phyloP scores from a whole-genome alignment of 2,113 vertebrate species.

The Aramus guarauna region DNA sequence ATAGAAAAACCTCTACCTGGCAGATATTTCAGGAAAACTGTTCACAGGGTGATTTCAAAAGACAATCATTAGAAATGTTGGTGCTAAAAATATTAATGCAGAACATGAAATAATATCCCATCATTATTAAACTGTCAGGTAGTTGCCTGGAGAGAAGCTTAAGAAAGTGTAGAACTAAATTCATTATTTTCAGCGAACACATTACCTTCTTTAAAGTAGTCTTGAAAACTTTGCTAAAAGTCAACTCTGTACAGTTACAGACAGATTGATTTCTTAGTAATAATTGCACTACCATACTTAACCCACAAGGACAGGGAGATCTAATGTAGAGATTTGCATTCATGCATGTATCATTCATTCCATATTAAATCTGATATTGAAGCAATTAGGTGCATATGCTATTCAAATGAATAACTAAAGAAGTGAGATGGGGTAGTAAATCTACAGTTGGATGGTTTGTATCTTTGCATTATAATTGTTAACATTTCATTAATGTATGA shows the following conservation, averaged over 20 bases:
- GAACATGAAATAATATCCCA: conserved; percentile 1
- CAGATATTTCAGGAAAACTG: neutral
- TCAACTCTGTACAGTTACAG: neutral
- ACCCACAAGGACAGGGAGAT: neutral
- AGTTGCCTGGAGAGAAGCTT: conserved; percentile 24
- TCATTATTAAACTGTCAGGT: conserved; percentile 20
- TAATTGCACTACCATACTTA: neutral
- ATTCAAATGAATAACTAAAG: neutral
- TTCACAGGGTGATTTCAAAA: neutral
- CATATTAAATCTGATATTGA: neutral
- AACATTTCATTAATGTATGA: neutral
- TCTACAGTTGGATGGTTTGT: neutral
- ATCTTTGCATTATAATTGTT: neutral
- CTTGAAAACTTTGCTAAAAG: conserved; percentile 23
- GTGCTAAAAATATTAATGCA: conserved; percentile 44
- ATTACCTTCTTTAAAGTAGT: neutral
- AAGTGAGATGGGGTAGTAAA: neutral
- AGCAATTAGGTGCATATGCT: neutral
- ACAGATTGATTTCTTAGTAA: neutral
- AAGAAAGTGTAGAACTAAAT: conserved; percentile 35
- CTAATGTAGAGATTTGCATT: neutral
- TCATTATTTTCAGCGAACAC: neutral
- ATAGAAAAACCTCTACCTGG: neutral
- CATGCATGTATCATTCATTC: neutral
- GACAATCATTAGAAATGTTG: neutral